phyloP scores from a whole-genome alignment of 2,797 vertebrate species.

The Brotula barbata region DNA sequence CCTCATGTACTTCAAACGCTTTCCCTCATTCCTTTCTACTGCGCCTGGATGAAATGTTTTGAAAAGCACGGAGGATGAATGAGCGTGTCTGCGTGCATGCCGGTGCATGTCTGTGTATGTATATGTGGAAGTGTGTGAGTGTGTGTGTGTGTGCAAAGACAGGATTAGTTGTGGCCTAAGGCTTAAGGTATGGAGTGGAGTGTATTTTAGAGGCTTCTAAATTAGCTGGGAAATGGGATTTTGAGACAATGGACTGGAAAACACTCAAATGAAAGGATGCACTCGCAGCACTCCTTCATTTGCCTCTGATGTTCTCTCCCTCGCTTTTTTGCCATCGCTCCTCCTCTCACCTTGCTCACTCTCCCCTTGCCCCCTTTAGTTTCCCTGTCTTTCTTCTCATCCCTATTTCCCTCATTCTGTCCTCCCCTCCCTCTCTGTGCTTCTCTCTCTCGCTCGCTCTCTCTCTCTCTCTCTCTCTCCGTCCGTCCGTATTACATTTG shows the following conservation, averaged over 20 bases:
- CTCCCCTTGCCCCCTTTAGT: neutral
- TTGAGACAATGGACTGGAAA: conserved; percentile 77
- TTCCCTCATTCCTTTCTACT: conserved; percentile 72
- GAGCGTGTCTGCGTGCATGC: conserved; percentile 49
- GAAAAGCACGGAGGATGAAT: conserved; percentile 73
- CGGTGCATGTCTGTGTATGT: conserved; percentile 29
- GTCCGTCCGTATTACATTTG: conserved; percentile 56
- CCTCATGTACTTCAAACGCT: conserved; percentile 78
- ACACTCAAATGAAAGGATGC: conserved; percentile 75
- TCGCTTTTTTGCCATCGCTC: conserved; percentile 18
- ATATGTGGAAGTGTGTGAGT: too few species aligned
- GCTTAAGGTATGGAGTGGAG: conserved; percentile 79
- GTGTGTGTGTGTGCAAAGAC: conserved; percentile 56
- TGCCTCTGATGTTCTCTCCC: conserved; percentile 64
- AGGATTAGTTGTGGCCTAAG: conserved; percentile 78
- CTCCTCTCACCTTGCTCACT: conserved; percentile 10
- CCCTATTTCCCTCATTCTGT: neutral
- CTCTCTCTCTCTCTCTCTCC: conserved; percentile 14
- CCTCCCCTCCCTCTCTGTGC: neutral
- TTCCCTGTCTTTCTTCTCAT: conserved; percentile 14
- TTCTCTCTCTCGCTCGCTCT: neutral
- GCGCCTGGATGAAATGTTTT: conserved; percentile 77
- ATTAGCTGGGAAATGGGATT: conserved; percentile 81
- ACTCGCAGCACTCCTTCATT: conserved; percentile 70
- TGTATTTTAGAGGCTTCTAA: conserved; percentile 81